These are phyloP conservation scores for Tamias sibiricus DNA, from an alignment of 2,113 vertebrate genomes.

Conservation along the genomic window DNA sequence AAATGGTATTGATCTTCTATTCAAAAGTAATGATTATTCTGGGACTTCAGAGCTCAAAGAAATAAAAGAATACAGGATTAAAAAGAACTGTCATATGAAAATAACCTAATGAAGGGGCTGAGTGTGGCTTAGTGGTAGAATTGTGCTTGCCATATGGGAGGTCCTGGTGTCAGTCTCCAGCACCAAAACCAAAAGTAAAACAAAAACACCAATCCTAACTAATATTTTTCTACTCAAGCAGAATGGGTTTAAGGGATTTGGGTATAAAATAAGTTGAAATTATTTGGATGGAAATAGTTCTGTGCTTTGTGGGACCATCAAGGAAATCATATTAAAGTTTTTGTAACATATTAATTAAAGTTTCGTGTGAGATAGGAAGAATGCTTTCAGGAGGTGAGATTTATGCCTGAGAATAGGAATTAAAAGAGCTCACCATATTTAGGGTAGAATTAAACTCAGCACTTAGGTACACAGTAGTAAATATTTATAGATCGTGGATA, in stretches of 20 bases:
- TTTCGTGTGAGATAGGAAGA: neutral
- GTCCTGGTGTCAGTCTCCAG: neutral
- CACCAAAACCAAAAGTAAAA: neutral
- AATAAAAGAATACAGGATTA: neutral
- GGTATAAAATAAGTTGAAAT: conserved; percentile 25
- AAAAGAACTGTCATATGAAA: neutral
- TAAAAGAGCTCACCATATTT: neutral
- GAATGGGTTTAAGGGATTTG: neutral
- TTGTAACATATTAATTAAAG: neutral
- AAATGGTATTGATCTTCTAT: neutral
- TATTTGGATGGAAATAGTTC: neutral
- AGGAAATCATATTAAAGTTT: neutral
- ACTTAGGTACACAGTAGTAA: neutral
- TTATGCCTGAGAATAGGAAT: neutral
- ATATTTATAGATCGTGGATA: neutral
- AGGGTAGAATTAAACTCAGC: neutral
- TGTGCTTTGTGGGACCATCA: neutral
- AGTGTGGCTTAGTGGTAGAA: neutral
- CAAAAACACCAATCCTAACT: neutral
- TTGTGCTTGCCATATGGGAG: neutral
- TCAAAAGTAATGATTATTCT: neutral
- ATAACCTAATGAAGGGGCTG: neutral
- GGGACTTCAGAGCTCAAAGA: neutral
- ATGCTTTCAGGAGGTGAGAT: neutral
- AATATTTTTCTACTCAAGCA: neutral